Evolutionary conservation across 2,797 vertebrate genomes (phyloP).

Genomic region (Danionella dracula): DNA sequence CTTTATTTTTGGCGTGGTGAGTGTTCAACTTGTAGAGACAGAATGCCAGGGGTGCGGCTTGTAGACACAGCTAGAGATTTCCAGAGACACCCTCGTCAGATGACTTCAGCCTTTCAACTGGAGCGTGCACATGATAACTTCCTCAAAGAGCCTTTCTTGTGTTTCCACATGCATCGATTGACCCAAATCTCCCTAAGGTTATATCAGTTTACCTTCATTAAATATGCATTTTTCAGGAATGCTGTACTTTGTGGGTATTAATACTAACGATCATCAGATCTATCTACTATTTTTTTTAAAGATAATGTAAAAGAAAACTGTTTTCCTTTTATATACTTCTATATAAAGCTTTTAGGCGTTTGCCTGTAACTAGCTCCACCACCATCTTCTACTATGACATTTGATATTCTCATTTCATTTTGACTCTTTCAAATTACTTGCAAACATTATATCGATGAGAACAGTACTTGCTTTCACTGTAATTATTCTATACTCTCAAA

Average conservation of each 20-base stretch:
- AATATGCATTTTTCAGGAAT: constrained; percentile 66
- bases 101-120: constrained; percentile 24
- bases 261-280: no score
- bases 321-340: no score
- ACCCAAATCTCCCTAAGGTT: constrained; percentile 7
- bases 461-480: no score
- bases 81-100: constrained; percentile 46
- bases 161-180: constrained; percentile 26
- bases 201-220: constrained; percentile 62
- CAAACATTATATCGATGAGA: no score
- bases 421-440: no score
- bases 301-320: no score
- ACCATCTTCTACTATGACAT: no score
- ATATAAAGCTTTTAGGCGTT: no score
- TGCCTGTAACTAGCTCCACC: no score
- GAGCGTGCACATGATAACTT: constrained; percentile 21
- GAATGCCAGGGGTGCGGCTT: constrained; percentile 58
- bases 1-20: constrained; percentile 64
- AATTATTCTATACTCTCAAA: no score
- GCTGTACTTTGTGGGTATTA: constrained; percentile 51
- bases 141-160: not conserved
- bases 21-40: constrained; percentile 58
- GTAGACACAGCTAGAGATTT: constrained; percentile 56
- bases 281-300: no score
- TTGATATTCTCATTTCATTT: no score